These are phyloP conservation scores for Cheilosia impressa DNA, from an alignment of 2,888 invertebrate species.

Conservation along the genomic window DNA sequence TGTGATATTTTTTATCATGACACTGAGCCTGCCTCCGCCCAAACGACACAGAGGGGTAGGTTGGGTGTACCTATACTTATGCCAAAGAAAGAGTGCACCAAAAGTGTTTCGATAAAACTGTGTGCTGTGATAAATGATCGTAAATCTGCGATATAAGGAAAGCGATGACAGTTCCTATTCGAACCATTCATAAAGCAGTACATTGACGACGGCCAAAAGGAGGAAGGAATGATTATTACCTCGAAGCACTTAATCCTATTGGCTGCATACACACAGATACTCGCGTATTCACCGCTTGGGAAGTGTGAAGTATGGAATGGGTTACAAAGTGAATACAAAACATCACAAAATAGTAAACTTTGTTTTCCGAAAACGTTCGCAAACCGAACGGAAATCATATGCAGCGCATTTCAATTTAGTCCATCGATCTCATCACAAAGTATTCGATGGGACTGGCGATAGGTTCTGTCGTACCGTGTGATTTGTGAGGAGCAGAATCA, in stretches of 20 bases:
- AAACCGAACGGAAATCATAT: slow-evolving; percentile 60
- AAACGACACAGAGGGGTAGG: background rate
- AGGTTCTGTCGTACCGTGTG: slow-evolving; percentile 20
- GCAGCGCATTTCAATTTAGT: slow-evolving; percentile 63
- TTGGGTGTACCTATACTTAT: no score
- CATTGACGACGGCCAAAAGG: background rate
- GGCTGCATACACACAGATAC: slow-evolving; percentile 7
- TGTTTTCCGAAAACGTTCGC: slow-evolving; percentile 19
- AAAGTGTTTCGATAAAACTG: slow-evolving; percentile 62
- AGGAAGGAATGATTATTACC: slow-evolving; percentile 30
- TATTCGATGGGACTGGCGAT: slow-evolving; percentile 23
- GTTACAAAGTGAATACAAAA: slow-evolving; percentile 64
- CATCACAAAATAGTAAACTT: slow-evolving; percentile 30
- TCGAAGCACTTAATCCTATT: slow-evolving; percentile 65
- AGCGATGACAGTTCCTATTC: slow-evolving; percentile 69
- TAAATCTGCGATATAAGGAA: slow-evolving; percentile 71
- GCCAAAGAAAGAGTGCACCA: slow-evolving; percentile 35
- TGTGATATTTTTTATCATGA: slow-evolving; percentile 61
- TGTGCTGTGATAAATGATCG: slow-evolving; percentile 69
- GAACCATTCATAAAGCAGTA: slow-evolving; percentile 7
- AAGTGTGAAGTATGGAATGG: slow-evolving; percentile 68
- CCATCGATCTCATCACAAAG: background rate
- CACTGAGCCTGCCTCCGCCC: slow-evolving; percentile 14
- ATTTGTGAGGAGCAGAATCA: slow-evolving; percentile 51
- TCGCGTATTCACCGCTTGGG: slow-evolving; percentile 2